These are phyloP conservation scores for Zoanthus sociatus DNA, from an alignment of 92 coral and sea anemone species.

Conservation along the genomic window DNA sequence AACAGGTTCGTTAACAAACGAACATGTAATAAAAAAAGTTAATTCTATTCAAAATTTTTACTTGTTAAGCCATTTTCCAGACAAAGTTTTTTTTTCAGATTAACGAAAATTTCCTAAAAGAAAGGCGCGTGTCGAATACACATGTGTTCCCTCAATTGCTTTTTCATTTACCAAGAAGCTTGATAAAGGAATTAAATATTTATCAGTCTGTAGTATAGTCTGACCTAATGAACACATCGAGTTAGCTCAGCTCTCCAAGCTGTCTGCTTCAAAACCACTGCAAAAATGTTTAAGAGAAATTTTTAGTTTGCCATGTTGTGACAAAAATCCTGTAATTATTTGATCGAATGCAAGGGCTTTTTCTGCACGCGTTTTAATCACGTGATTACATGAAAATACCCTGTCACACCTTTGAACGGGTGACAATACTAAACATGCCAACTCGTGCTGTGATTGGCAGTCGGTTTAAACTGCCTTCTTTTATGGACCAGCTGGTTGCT, in stretches of 20 bases:
- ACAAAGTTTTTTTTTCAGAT: neutral
- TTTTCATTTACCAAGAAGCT: neutral
- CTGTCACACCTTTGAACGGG: slow-evolving; percentile 85
- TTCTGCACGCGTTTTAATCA: slow-evolving; percentile 68
- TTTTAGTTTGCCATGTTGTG: neutral
- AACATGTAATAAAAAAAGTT: slow-evolving; percentile 2
- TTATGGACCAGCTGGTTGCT: slow-evolving; percentile 77
- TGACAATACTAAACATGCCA: slow-evolving; percentile 73
- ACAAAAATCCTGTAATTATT: neutral
- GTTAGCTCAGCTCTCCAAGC: slow-evolving; percentile 38
- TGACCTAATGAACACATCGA: slow-evolving; percentile 55
- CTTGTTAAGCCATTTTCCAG: neutral
- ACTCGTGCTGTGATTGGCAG: slow-evolving; percentile 80
- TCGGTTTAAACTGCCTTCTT: slow-evolving; percentile 70
- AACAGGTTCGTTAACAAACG: slow-evolving; percentile 26
- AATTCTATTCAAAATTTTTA: neutral
- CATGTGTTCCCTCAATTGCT: slow-evolving; percentile 15
- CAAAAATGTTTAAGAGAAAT: neutral
- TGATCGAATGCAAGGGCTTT: neutral
- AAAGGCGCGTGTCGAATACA: slow-evolving; percentile 18
- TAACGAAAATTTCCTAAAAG: neutral
- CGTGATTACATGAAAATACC: slow-evolving; percentile 57
- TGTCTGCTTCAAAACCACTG: slow-evolving; percentile 12
- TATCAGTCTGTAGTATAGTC: slow-evolving; percentile 40
- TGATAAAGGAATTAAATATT: slow-evolving; percentile 53